phyloP scores from a whole-genome alignment of 2,113 vertebrate genomes.

The Solea senegalensis region DNA sequence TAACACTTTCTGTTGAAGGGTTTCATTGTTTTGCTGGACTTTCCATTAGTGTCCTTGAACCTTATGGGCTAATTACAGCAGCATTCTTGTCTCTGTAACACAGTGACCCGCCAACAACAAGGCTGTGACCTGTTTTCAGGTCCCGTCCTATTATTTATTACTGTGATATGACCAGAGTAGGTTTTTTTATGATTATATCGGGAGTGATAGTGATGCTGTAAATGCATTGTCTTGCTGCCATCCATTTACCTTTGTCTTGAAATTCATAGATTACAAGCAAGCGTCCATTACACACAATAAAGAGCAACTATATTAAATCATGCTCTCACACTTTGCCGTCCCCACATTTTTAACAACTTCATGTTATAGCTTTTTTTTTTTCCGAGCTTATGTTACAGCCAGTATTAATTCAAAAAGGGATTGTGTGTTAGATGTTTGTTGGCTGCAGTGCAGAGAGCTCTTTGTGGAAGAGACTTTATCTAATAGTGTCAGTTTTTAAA shows the following conservation, averaged over 20 bases:
- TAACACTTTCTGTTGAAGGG: not conserved
- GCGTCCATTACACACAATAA: not conserved
- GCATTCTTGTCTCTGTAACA: conserved; percentile 12
- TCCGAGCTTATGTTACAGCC: not conserved
- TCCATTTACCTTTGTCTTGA: not conserved
- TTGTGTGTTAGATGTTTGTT: conserved; percentile 11
- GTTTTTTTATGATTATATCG: conserved; percentile 17
- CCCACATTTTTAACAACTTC: not conserved
- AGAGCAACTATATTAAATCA: not conserved
- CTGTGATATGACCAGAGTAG: not conserved
- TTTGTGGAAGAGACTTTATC: conserved; percentile 17
- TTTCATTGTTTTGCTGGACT: conserved; percentile 22
- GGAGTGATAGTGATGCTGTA: not conserved
- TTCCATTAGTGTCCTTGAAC: conserved; percentile 26
- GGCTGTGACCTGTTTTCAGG: conserved; percentile 10
- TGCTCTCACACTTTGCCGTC: not conserved
- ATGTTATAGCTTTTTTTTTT: not conserved
- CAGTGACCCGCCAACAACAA: not conserved
- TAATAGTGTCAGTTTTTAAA: not conserved
- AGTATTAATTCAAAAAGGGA: not conserved
- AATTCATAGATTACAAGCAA: not conserved
- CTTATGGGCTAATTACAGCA: conserved; percentile 1
- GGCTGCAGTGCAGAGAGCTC: conserved; percentile 4
- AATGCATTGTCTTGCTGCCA: conserved; percentile 1
- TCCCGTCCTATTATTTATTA: conserved; percentile 12